Percentiles rank a stretch among this genome's conserved stretches.
phyloP scores from a whole-genome alignment of 2,797 vertebrate species.

The Tragelaphus eurycerus region DNA sequence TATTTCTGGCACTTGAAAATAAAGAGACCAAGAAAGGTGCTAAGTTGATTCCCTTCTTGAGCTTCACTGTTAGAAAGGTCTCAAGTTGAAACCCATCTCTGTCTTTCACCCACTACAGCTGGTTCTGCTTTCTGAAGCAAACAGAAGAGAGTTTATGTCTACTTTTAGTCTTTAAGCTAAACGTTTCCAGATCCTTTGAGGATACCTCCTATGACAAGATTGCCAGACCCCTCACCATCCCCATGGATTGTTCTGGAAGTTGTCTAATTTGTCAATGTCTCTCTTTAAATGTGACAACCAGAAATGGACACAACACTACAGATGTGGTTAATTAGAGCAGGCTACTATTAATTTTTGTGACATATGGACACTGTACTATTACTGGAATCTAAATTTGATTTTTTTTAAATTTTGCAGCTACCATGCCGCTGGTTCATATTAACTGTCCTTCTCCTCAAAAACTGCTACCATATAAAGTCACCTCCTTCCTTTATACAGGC shows the following conservation, averaged over 20 bases:
- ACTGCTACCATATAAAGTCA: neutral
- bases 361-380: neutral
- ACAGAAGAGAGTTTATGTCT: neutral
- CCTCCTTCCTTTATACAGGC: neutral
- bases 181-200: constrained; percentile 53
- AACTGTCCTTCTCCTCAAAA: constrained; percentile 42
- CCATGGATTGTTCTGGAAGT: constrained; percentile 38
- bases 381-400: constrained; percentile 27
- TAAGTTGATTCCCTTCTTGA: neutral
- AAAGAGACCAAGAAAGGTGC: neutral
- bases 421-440: neutral
- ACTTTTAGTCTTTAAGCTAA: constrained; percentile 23
- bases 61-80: constrained; percentile 15
- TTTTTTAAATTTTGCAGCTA: constrained; percentile 17
- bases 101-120: neutral
- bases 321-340: constrained; percentile 49
- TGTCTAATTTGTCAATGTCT: constrained; percentile 69
- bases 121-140: constrained; percentile 2
- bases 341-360: constrained; percentile 56
- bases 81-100: neutral
- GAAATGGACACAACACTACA: constrained; percentile 55
- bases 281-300: constrained; percentile 57
- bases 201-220: neutral
- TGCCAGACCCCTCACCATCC: constrained; percentile 17
- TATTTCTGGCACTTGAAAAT: constrained; percentile 6